Conservation (phyloP, 92 coral and sea anemone genomes). For the Epizoanthus ramosus region DNA sequence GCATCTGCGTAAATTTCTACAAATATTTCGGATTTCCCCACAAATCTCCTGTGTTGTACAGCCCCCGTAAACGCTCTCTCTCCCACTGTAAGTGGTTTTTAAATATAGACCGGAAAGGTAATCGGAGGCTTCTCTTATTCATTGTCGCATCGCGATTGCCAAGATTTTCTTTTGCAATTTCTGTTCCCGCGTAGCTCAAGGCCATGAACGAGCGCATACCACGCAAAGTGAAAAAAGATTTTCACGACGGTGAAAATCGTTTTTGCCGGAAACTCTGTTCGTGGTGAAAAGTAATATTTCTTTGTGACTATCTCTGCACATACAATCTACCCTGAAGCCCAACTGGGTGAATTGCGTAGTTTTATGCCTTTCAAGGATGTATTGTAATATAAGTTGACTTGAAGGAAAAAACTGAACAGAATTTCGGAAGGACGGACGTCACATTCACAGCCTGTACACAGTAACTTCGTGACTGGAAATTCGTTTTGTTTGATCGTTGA, state of each 20-base stretch:
- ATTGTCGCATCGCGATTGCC: not conserved
- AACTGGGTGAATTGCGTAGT: not conserved
- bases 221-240: too few relatives aligned
- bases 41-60: conserved; percentile 14
- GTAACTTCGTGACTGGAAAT: not conserved
- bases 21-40: conserved; percentile 21
- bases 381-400: not conserved
- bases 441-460: not conserved
- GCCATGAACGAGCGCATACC: not conserved
- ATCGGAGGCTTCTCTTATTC: not conserved
- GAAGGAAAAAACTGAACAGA: not conserved
- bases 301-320: not conserved
- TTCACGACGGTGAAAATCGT: too few relatives aligned
- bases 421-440: not conserved
- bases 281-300: too few relatives aligned
- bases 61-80: conserved; percentile 21
- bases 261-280: too few relatives aligned
- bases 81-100: conserved; percentile 9
- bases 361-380: not conserved
- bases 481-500: not conserved
- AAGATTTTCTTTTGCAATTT: not conserved
- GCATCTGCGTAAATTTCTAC: not conserved
- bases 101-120: conserved; percentile 36
- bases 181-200: not conserved
- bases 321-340: not conserved